A percentile compares a stretch with the other conserved stretches of the same genome.
These are phyloP conservation scores for Falcaria lacertinaria DNA, from an alignment of 2,888 invertebrate genomes.

Conservation along the genomic window DNA sequence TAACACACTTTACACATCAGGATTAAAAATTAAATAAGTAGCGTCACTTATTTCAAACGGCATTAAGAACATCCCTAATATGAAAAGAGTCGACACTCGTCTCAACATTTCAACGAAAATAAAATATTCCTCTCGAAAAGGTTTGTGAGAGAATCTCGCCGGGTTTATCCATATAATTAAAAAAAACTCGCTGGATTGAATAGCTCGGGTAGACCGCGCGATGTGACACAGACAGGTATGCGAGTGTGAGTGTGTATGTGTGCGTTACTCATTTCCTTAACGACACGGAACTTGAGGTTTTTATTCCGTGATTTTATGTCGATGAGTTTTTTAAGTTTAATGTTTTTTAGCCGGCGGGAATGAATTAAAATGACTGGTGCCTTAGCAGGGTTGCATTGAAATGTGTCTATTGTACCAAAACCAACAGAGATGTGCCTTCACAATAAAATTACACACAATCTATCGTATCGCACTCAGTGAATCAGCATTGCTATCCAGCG, in stretches of 20 bases:
- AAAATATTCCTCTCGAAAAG: slow-evolving; percentile 18
- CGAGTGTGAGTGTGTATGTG: slow-evolving; percentile 5
- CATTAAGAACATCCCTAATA: not conserved
- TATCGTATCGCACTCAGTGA: no score
- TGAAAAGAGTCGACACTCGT: slow-evolving; percentile 9
- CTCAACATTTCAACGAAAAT: slow-evolving; percentile 15
- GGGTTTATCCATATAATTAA: slow-evolving; percentile 40
- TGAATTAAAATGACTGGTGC: slow-evolving; percentile 7
- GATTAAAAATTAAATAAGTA: not conserved
- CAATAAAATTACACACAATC: no score
- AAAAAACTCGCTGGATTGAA: slow-evolving; percentile 35
- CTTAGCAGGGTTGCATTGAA: no score
- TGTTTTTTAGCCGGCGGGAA: slow-evolving; percentile 12
- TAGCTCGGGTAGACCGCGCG: slow-evolving; percentile 27
- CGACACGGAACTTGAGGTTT: slow-evolving; percentile 39
- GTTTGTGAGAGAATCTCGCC: slow-evolving; percentile 18
- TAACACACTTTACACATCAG: slow-evolving; percentile 4
- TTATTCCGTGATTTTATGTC: slow-evolving; percentile 36
- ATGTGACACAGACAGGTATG: slow-evolving; percentile 18
- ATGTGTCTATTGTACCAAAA: no score
- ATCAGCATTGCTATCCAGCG: no score
- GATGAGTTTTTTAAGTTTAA: slow-evolving; percentile 20
- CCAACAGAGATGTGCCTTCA: no score
- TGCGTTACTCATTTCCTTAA: slow-evolving; percentile 57
- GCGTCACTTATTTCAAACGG: slow-evolving; percentile 7